Evolutionary conservation across 2,888 invertebrate genomes (phyloP).

Genomic region (Heterodera filipjevi): DNA sequence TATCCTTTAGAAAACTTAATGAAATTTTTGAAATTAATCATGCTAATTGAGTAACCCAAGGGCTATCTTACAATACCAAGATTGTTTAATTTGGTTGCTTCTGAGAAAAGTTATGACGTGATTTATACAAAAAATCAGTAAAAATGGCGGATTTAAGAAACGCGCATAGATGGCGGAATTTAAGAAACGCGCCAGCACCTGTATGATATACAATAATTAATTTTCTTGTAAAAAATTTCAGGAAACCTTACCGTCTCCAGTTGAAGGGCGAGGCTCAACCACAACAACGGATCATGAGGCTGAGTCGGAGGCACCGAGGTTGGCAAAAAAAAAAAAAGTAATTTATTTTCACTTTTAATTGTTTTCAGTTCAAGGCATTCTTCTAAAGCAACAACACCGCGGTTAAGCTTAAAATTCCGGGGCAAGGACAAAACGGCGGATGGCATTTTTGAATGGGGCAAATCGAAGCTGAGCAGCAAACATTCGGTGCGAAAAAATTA

Average conservation of each 20-base stretch:
- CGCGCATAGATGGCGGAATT: too few species aligned
- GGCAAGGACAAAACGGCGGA: conserved; percentile 43
- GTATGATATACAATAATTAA: too few species aligned
- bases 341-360: background rate
- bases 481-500: conserved; percentile 53
- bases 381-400: conserved; percentile 57
- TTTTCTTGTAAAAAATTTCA: background rate
- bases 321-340: background rate
- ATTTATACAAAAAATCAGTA: too few species aligned
- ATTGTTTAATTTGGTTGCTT: too few species aligned
- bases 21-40: too few species aligned
- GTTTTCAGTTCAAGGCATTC: conserved; percentile 41
- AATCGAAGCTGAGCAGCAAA: conserved; percentile 60
- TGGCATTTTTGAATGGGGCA: conserved; percentile 56
- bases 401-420: conserved; percentile 54
- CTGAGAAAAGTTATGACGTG: too few species aligned
- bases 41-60: too few species aligned
- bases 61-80: too few species aligned
- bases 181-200: too few species aligned
- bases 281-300: conserved; percentile 26
- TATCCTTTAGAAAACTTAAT: too few species aligned
- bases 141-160: too few species aligned
- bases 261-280: conserved; percentile 1
- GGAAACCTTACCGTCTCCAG: background rate
- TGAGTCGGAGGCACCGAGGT: conserved; percentile 32